phyloP scores from a whole-genome alignment of 2,113 vertebrate species.

The Rhegmatorhina hoffmannsi region DNA sequence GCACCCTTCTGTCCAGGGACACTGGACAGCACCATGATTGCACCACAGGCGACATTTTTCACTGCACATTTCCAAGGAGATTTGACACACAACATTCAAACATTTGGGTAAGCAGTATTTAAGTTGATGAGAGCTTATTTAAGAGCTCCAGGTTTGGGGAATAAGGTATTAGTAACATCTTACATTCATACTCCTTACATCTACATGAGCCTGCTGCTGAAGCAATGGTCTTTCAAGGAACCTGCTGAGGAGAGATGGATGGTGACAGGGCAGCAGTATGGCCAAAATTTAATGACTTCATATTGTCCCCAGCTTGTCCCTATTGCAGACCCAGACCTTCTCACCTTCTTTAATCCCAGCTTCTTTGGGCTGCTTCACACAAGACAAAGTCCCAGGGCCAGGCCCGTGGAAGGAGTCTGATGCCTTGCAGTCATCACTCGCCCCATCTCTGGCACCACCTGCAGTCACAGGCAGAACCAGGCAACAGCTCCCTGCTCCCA shows the following conservation, averaged over 20 bases:
- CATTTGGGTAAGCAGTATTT: background rate
- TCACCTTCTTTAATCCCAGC: background rate
- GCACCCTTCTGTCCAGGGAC: background rate
- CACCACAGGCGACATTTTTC: background rate
- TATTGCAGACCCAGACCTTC: background rate
- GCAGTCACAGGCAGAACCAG: rapidly evolving
- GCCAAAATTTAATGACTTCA: background rate
- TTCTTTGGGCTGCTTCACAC: background rate
- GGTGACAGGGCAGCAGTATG: background rate
- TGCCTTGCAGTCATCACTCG: background rate
- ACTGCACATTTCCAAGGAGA: background rate
- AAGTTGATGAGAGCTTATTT: background rate
- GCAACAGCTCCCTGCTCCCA: rapidly evolving
- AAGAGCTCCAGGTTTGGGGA: background rate
- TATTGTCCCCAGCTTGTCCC: background rate
- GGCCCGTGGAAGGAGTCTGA: background rate
- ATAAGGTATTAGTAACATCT: background rate
- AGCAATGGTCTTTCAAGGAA: background rate
- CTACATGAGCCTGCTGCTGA: background rate
- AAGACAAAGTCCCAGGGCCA: background rate
- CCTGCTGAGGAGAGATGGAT: background rate
- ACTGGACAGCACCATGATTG: background rate
- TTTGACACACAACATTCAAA: background rate
- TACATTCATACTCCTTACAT: background rate
- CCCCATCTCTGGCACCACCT: background rate